Evolutionary conservation across 2,888 invertebrate genomes (phyloP), one percentile per base, ranked within the genome.

Genomic region (Coremacera marginata): DNA sequence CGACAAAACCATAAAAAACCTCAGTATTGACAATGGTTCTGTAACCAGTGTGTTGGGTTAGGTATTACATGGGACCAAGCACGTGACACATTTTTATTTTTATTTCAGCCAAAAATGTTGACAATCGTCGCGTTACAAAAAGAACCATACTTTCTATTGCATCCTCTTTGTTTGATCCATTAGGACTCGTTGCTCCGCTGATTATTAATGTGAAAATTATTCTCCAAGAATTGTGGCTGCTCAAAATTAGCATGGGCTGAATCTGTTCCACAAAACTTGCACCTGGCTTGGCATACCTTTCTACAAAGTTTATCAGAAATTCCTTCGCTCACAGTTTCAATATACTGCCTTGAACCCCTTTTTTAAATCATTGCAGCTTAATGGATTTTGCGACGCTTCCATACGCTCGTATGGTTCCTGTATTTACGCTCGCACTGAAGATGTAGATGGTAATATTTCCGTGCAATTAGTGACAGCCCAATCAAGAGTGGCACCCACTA

Each of bases 351-450:
- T n/a, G 14, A 7, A n/a, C 16, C n/a, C 3, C 16, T 3, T 16
- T n/a, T 52, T 52, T 16, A 52, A 4, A n/a, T 52, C 52, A 52
- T 14, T 52, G 16, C 52, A 52, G 52, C 52, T 52, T 52, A 3
- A 52, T n/a, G 52, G 52, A 52, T 52, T 52, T 52, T 52, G 52
- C 5, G 52, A 52, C n/a, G 14, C 52, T 52, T 52, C n/a, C n/a
- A 52, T 52, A 52, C 52, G 52, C 52, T 3, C 52, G n/a, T 78
- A 72, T 75, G 78, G 78, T 3, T 78, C 75, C 55, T 76, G 75
- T 63, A 14, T 78, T 3, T 76, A 79, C 22, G 0, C 74, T 5
- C 72, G 75, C 11, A n/a, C 44, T 2, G 62, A 57, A 73, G 49
- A 71, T 63, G 11, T 2, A 16, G 19, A n/a, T 4, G 70, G 72